Conservation (phyloP, 2,888 invertebrate species). For the Drosophila nigricruria region DNA sequence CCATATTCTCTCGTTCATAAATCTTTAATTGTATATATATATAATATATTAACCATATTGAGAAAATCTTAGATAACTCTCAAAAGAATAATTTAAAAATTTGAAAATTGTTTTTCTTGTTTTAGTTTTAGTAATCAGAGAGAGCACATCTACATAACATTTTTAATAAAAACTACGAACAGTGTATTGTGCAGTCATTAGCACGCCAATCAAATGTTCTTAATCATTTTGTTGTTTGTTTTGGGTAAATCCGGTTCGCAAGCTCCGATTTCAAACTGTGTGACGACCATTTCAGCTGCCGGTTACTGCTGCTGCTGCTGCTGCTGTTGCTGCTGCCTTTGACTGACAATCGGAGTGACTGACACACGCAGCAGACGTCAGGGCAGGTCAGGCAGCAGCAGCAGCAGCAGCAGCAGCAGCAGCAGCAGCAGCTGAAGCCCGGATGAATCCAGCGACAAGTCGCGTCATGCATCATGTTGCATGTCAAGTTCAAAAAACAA, state of each 20-base stretch:
- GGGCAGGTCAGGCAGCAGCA: conserved; percentile 59
- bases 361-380: conserved; percentile 57
- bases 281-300: conserved; percentile 30
- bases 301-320: conserved; percentile 21
- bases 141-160: neutral
- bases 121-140: neutral
- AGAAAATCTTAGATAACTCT: too few species aligned
- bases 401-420: too few species aligned
- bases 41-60: too few species aligned
- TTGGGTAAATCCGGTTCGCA: conserved; percentile 70
- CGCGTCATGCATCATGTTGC: conserved; percentile 37
- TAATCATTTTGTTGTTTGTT: conserved; percentile 26
- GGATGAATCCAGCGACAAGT: conserved; percentile 21
- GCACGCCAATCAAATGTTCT: neutral
- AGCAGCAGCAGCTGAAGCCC: conserved; percentile 29
- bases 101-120: neutral
- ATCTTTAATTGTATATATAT: neutral
- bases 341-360: conserved; percentile 57
- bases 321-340: conserved; percentile 29
- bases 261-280: conserved; percentile 60
- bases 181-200: conserved; percentile 1
- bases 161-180: neutral
- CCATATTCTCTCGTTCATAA: neutral
- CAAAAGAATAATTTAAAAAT: too few species aligned
- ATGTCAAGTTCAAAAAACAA: conserved; percentile 52